Conservation (phyloP, 2,797 vertebrate genomes). For the Carcharodon carcharias region DNA sequence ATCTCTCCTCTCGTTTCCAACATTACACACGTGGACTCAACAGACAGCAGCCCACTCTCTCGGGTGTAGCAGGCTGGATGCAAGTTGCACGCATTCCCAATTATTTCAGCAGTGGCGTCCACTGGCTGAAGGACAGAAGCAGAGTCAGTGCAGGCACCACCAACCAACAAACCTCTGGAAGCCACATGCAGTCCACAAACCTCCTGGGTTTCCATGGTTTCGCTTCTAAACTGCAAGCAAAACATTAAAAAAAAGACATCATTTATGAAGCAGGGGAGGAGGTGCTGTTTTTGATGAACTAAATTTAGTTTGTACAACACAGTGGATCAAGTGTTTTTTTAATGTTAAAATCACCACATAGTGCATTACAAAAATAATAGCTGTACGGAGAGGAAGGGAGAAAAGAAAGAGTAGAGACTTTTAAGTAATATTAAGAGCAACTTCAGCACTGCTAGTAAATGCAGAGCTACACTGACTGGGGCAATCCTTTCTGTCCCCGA, state of each 20-base stretch:
- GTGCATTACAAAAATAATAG: background rate
- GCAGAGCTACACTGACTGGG: background rate
- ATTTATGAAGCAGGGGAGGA: conserved; percentile 12
- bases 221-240: conserved; percentile 53
- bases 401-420: background rate
- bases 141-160: conserved; percentile 56
- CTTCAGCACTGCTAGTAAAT: background rate
- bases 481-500: background rate
- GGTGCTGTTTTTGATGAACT: conserved; percentile 42
- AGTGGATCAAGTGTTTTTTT: background rate
- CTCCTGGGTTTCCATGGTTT: conserved; percentile 66
- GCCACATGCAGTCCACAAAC: conserved; percentile 62
- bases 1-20: conserved; percentile 73
- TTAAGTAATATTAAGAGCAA: background rate
- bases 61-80: conserved; percentile 45
- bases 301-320: conserved; percentile 42
- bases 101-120: conserved; percentile 47
- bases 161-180: conserved; percentile 58
- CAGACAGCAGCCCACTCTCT: conserved; percentile 46
- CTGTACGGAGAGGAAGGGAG: background rate
- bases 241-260: background rate
- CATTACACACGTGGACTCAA: conserved; percentile 49
- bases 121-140: conserved; percentile 45
- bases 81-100: conserved; percentile 37
- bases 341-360: background rate